These are phyloP conservation scores for Pterocles orientalis DNA, from an alignment of 2,113 vertebrate species.

Conservation along the genomic window DNA sequence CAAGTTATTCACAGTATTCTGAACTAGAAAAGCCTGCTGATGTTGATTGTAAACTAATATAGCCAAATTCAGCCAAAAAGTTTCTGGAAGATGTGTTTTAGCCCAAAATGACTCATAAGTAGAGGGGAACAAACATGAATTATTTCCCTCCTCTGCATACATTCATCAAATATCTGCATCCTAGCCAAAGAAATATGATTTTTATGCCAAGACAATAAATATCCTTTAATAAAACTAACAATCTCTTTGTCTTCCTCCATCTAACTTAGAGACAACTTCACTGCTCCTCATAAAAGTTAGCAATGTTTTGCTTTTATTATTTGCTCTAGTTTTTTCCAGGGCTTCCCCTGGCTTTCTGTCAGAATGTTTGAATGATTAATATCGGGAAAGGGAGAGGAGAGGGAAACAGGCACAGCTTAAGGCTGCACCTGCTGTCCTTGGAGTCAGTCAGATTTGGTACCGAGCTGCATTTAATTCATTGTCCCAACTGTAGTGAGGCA, in stretches of 20 bases:
- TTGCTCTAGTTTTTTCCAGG: not conserved
- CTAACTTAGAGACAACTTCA: constrained; percentile 27
- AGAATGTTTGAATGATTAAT: not conserved
- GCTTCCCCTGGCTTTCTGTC: not conserved
- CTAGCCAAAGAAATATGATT: constrained; percentile 36
- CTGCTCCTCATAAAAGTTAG: constrained; percentile 2
- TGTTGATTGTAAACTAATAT: not conserved
- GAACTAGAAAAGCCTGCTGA: not conserved
- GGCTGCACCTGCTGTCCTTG: constrained; percentile 60
- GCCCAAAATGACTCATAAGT: constrained; percentile 56
- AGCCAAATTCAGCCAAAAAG: constrained; percentile 12
- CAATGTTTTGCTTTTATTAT: not conserved
- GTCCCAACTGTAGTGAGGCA: not conserved
- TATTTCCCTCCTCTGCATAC: constrained; percentile 44
- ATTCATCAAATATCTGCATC: constrained; percentile 23
- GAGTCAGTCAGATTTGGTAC: not conserved
- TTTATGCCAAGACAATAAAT: constrained; percentile 12
- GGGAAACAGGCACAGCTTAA: not conserved
- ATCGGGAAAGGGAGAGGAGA: constrained; percentile 1
- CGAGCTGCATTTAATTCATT: not conserved
- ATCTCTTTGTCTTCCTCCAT: not conserved
- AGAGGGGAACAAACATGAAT: constrained; percentile 51
- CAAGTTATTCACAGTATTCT: not conserved
- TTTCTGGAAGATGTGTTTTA: constrained; percentile 43
- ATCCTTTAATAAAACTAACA: constrained; percentile 9